Evolutionary conservation across 2,113 vertebrate genomes (phyloP).

Genomic region (Poeciliopsis occidentalis): DNA sequence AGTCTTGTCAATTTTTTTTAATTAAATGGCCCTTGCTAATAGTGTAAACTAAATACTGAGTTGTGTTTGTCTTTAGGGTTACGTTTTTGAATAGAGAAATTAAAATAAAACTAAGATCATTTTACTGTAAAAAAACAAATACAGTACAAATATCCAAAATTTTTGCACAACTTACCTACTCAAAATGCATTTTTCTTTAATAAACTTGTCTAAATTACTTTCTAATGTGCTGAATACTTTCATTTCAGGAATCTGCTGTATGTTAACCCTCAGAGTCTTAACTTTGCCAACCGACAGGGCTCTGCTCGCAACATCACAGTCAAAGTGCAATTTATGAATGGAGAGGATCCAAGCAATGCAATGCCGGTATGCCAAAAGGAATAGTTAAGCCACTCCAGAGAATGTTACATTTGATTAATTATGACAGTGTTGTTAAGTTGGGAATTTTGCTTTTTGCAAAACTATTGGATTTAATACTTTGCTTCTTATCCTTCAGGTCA

Average conservation of each 20-base stretch:
- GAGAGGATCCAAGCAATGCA: conserved; percentile 94
- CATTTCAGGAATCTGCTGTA: conserved; percentile 92
- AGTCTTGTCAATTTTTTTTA: neutral
- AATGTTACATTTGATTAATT: neutral
- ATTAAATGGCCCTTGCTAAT: neutral
- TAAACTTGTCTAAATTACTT: neutral
- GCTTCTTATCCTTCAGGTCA: conserved; percentile 84
- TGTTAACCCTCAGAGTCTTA: conserved; percentile 96
- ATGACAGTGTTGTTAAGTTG: neutral
- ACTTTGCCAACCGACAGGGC: conserved; percentile 98
- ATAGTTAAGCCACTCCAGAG: neutral
- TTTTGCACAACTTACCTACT: too few species aligned
- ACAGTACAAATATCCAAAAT: too few species aligned
- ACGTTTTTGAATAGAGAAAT: neutral
- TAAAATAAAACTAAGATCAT: too few species aligned
- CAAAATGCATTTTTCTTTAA: neutral
- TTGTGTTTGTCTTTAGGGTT: too few species aligned
- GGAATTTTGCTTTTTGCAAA: neutral
- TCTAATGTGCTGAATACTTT: conserved; percentile 1
- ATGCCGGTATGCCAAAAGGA: conserved; percentile 86
- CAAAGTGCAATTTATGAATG: conserved; percentile 99
- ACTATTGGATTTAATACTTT: neutral
- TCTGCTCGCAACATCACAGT: conserved; percentile 98
- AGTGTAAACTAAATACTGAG: neutral
- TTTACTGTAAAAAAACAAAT: too few species aligned